phyloP scores from a whole-genome alignment of 2,888 invertebrate species.

The Thumatha senex region DNA sequence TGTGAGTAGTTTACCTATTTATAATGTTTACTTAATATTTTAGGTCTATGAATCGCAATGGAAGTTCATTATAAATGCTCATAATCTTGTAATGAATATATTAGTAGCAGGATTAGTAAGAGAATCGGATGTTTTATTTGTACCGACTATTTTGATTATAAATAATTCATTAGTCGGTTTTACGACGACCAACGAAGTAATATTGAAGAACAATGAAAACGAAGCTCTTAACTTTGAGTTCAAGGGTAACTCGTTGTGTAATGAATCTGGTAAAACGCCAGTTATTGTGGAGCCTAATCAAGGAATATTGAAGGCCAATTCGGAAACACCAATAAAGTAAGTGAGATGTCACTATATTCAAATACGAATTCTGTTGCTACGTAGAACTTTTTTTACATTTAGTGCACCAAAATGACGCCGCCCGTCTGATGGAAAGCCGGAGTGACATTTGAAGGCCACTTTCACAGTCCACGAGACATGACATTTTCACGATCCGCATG shows the following conservation, averaged over 20 bases:
- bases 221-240: slow-evolving; percentile 79
- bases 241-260: slow-evolving; percentile 78
- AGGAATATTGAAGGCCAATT: slow-evolving; percentile 74
- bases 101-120: slow-evolving; percentile 85
- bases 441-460: too few species aligned
- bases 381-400: too few species aligned
- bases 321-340: slow-evolving; percentile 80
- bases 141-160: slow-evolving; percentile 83
- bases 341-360: slow-evolving; percentile 5
- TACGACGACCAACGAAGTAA: slow-evolving; percentile 64
- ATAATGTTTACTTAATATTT: neutral
- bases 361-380: too few species aligned
- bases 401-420: too few species aligned
- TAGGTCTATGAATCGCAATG: slow-evolving; percentile 86
- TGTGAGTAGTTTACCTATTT: too few species aligned
- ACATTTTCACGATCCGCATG: too few species aligned
- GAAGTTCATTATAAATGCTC: slow-evolving; percentile 84
- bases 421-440: too few species aligned
- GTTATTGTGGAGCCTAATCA: slow-evolving; percentile 75
- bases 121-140: slow-evolving; percentile 85
- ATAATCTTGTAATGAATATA: slow-evolving; percentile 81
- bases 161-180: slow-evolving; percentile 85
- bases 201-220: slow-evolving; percentile 81
- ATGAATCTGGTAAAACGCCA: slow-evolving; percentile 79
- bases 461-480: too few species aligned